A percentile compares a stretch with the other conserved stretches of the same genome.
phyloP scores from a whole-genome alignment of 2,113 vertebrate genomes.

The Menidia beryllina region DNA sequence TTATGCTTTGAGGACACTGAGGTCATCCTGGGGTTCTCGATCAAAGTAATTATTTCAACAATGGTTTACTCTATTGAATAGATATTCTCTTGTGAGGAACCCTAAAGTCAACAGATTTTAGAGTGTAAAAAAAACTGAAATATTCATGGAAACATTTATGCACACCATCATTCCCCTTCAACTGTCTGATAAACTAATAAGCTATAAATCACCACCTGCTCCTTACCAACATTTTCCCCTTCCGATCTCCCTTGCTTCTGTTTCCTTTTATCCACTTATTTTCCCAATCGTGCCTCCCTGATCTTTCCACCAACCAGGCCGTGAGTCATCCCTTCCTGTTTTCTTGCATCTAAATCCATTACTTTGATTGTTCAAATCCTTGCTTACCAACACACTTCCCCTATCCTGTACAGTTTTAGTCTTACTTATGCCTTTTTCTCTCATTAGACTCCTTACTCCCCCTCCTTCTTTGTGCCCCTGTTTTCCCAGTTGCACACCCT shows the following conservation, averaged over 20 bases:
- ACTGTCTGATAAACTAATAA: slow-evolving; percentile 34
- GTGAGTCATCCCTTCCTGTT: slow-evolving; percentile 71
- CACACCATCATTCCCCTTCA: slow-evolving; percentile 6
- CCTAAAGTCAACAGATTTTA: slow-evolving; percentile 22
- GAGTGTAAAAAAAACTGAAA: slow-evolving; percentile 45
- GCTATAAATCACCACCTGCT: slow-evolving; percentile 37
- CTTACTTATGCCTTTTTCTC: slow-evolving; percentile 11
- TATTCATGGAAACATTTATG: slow-evolving; percentile 4
- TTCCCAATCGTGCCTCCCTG: slow-evolving; percentile 56
- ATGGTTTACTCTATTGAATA: neutral
- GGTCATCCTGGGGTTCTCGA: neutral
- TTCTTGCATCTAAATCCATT: slow-evolving; percentile 46
- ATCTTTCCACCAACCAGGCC: slow-evolving; percentile 66
- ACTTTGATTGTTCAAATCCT: slow-evolving; percentile 22
- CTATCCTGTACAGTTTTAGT: slow-evolving; percentile 28
- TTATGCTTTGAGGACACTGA: neutral
- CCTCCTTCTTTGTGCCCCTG: neutral
- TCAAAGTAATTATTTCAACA: neutral
- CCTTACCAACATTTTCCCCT: slow-evolving; percentile 55
- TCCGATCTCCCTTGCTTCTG: slow-evolving; percentile 50
- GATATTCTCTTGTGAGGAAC: neutral
- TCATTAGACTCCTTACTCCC: neutral
- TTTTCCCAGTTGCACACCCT: neutral
- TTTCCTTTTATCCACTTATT: slow-evolving; percentile 33
- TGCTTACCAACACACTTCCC: slow-evolving; percentile 25